These are phyloP conservation scores for Anastatus disparis DNA, from an alignment of 1,140 invertebrate genomes.

Conservation along the genomic window DNA sequence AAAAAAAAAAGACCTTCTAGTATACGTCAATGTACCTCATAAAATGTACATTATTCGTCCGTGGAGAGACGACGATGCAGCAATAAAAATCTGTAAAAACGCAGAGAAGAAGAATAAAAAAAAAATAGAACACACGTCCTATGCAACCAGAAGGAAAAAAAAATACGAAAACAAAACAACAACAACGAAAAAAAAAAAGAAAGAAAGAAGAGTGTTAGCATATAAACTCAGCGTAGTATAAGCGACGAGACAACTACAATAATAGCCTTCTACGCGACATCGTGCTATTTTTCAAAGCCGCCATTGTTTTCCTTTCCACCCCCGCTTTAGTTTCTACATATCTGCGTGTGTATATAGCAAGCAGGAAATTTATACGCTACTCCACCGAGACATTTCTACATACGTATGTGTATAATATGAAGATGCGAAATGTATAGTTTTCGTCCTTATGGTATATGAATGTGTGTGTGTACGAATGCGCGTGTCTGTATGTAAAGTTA, in stretches of 20 bases:
- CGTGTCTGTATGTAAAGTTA: neutral
- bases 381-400: neutral
- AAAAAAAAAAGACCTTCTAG: no score
- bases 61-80: neutral
- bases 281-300: slow-evolving; percentile 25
- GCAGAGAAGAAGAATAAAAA: neutral
- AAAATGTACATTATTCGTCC: slow-evolving; percentile 10
- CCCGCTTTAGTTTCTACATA: neutral
- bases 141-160: no score
- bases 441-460: neutral
- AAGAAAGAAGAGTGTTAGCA: no score
- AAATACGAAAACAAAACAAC: neutral
- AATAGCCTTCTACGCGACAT: slow-evolving; percentile 19
- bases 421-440: slow-evolving; percentile 3
- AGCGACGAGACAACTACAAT: slow-evolving; percentile 15
- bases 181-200: neutral
- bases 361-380: slow-evolving; percentile 14
- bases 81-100: slow-evolving; percentile 20
- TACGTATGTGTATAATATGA: neutral
- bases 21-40: slow-evolving; percentile 9
- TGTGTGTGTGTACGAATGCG: neutral
- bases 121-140: no score
- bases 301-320: slow-evolving; percentile 31
- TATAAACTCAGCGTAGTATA: slow-evolving; percentile 3
- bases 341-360: neutral